Evolutionary conservation across 2,888 invertebrate genomes (phyloP).

Genomic region (Flabesymbios commensalis): DNA sequence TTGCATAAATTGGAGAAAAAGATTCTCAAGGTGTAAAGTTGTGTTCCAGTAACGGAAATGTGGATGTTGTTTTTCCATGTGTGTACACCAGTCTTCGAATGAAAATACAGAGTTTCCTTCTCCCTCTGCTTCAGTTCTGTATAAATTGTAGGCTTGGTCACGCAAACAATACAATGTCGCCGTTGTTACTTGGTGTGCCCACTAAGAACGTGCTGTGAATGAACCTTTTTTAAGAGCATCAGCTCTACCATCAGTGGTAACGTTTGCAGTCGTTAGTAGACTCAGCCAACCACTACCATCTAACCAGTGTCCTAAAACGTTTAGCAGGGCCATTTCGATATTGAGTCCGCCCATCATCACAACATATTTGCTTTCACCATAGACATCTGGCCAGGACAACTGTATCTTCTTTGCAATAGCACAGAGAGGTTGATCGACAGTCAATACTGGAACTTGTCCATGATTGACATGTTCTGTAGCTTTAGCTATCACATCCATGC

Average conservation of each 20-base stretch:
- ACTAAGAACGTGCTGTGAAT: neutral
- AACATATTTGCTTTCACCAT: slow-evolving; percentile 16
- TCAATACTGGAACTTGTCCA: slow-evolving; percentile 9
- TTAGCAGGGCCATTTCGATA: slow-evolving; percentile 14
- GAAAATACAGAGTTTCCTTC: too few species aligned
- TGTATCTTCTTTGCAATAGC: slow-evolving; percentile 14
- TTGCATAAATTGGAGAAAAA: neutral
- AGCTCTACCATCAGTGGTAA: slow-evolving; percentile 3
- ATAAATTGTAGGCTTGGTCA: neutral
- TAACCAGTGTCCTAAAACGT: slow-evolving; percentile 1
- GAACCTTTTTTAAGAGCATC: neutral
- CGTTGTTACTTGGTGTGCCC: slow-evolving; percentile 5
- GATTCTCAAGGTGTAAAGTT: neutral
- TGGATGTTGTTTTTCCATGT: neutral
- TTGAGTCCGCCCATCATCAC: slow-evolving; percentile 16
- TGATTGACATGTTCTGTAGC: slow-evolving; percentile 5
- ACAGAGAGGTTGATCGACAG: slow-evolving; percentile 8
- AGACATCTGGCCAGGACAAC: slow-evolving; percentile 7
- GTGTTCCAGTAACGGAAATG: neutral
- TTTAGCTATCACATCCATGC: slow-evolving; percentile 1
- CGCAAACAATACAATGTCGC: neutral
- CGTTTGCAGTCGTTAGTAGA: neutral
- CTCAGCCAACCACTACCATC: slow-evolving; percentile 13
- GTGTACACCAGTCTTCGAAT: neutral
- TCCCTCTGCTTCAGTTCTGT: neutral